Percentiles rank a stretch among this genome's conserved stretches.
Conservation (phyloP, 2,888 invertebrate species). For the Acronicta leporina region DNA sequence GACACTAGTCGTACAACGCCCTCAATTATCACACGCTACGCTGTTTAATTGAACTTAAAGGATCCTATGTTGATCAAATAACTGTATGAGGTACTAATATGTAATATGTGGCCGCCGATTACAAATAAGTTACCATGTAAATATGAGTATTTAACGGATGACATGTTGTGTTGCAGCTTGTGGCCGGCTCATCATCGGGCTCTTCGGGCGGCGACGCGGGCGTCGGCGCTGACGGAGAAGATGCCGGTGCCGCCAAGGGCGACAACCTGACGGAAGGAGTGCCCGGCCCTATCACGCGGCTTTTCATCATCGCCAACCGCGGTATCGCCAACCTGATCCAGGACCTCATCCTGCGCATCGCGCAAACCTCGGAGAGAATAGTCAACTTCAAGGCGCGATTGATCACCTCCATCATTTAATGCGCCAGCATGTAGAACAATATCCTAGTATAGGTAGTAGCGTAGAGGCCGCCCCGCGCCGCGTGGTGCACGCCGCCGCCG, state of each 20-base stretch:
- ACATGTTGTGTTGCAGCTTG: conserved; percentile 89
- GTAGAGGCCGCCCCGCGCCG: conserved; percentile 42
- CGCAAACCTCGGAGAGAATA: conserved; percentile 96
- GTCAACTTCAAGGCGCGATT: conserved; percentile 98
- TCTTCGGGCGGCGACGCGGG: conserved; percentile 86
- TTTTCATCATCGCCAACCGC: conserved; percentile 96
- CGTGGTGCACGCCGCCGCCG: conserved; percentile 22
- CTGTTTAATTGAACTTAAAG: no score
- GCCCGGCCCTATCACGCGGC: conserved; percentile 95
- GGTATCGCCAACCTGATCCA: conserved; percentile 96
- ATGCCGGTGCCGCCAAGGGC: conserved; percentile 88
- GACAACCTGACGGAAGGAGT: conserved; percentile 94
- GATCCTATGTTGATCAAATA: no score
- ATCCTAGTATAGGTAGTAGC: conserved; percentile 66
- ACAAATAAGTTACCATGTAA: background rate
- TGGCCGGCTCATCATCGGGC: conserved; percentile 91
- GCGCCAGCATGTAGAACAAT: conserved; percentile 75
- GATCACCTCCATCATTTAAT: conserved; percentile 96
- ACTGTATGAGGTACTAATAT: background rate
- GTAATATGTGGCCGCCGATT: conserved; percentile 4
- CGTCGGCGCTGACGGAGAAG: conserved; percentile 85
- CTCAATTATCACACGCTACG: no score
- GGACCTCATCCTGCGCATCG: conserved; percentile 96
- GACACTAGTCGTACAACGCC: no score
- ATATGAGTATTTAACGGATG: background rate